phyloP scores from a whole-genome alignment of 2,113 vertebrate genomes.

The Merops nubicus region DNA sequence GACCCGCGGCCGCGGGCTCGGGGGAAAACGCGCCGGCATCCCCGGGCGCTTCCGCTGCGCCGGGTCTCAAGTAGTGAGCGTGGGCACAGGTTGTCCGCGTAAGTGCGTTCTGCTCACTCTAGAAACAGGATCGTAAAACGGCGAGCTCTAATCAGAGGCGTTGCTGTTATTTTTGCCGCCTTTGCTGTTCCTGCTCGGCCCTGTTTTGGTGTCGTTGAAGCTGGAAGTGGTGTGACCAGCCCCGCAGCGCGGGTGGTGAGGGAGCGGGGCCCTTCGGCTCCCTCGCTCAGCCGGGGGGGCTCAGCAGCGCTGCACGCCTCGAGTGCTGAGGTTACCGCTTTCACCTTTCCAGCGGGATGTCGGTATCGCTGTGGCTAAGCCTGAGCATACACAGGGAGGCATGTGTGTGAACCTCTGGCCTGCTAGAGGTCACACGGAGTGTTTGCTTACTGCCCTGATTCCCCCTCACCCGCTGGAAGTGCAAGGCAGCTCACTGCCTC shows the following conservation, averaged over 20 bases:
- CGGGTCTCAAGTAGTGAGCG: fast-evolving
- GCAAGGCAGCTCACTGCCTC: fast-evolving
- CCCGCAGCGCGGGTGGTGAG: fast-evolving
- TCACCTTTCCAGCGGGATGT: not conserved
- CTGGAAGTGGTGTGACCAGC: not conserved
- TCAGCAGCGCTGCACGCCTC: not conserved
- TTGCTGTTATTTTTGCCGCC: no score
- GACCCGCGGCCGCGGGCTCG: not conserved
- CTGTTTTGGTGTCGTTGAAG: not conserved
- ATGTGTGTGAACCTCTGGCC: not conserved
- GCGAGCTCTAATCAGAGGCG: fast-evolving
- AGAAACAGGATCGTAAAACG: fast-evolving
- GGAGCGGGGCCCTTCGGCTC: not conserved
- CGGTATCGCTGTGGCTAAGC: not conserved
- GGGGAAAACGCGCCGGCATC: not conserved
- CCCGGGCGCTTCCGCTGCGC: no score
- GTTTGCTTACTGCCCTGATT: not conserved
- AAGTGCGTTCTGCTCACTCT: fast-evolving
- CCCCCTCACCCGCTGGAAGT: fast-evolving
- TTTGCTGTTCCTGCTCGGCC: fast-evolving
- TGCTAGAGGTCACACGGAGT: not conserved
- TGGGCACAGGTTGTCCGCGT: not conserved
- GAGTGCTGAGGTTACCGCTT: not conserved
- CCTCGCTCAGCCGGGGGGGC: not conserved
- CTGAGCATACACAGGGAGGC: not conserved